Conservation (phyloP, 2,113 vertebrate genomes). For the Tragelaphus scriptus region DNA sequence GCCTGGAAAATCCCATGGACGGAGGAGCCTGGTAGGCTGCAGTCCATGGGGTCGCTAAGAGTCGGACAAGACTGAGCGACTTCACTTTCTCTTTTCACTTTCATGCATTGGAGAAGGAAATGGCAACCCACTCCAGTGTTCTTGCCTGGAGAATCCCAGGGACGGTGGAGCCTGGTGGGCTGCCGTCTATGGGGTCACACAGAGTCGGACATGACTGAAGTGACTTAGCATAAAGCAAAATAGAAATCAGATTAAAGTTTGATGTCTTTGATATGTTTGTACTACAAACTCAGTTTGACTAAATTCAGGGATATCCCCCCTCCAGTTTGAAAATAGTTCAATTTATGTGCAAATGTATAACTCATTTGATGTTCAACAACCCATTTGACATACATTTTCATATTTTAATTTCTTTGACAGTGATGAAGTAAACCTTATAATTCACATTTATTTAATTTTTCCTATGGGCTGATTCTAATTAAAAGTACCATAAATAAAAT, state of each 20-base stretch:
- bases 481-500: neutral
- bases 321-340: neutral
- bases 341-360: neutral
- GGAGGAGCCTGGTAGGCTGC: too few relatives aligned
- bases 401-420: conserved; percentile 30
- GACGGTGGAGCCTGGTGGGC: too few relatives aligned
- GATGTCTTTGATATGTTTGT: neutral
- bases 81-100: too few relatives aligned
- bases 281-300: neutral
- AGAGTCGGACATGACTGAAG: too few relatives aligned
- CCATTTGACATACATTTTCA: neutral
- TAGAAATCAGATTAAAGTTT: neutral
- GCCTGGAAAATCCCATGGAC: too few relatives aligned
- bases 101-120: too few relatives aligned
- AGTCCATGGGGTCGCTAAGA: too few relatives aligned
- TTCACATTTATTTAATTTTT: neutral
- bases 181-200: too few relatives aligned
- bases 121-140: too few relatives aligned
- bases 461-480: neutral
- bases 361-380: neutral
- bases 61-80: too few relatives aligned
- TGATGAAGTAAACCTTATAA: neutral
- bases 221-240: too few relatives aligned
- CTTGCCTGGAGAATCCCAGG: too few relatives aligned
- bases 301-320: neutral